Evolutionary conservation across 2,888 invertebrate genomes (phyloP).

Genomic region (Orthonychiurus folsomi): DNA sequence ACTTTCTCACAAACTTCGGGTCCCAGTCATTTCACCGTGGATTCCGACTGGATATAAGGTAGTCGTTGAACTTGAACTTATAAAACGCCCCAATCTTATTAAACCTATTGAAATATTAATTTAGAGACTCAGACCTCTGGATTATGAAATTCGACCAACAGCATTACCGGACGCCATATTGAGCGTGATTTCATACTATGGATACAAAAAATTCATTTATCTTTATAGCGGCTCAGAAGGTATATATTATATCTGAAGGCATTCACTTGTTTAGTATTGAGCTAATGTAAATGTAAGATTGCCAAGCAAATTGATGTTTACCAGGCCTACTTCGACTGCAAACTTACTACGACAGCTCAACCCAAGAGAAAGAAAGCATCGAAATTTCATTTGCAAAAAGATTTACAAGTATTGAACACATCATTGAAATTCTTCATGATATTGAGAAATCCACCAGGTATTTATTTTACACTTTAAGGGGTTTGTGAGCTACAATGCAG

Average conservation of each 20-base stretch:
- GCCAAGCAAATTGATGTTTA: too few relatives aligned
- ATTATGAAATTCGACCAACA: background rate
- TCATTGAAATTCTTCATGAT: background rate
- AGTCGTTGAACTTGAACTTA: too few relatives aligned
- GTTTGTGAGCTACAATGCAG: background rate
- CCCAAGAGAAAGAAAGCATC: background rate
- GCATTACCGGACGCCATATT: background rate
- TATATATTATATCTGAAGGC: too few relatives aligned
- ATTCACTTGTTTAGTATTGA: too few relatives aligned
- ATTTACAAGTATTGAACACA: background rate
- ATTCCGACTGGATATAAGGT: too few relatives aligned
- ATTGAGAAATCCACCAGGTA: background rate
- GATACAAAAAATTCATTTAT: background rate
- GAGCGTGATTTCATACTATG: background rate
- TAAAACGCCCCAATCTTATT: too few relatives aligned
- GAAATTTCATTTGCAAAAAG: background rate
- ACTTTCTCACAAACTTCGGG: too few relatives aligned
- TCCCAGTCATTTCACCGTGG: too few relatives aligned
- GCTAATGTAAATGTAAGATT: too few relatives aligned
- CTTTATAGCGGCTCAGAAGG: background rate
- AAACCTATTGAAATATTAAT: too few relatives aligned
- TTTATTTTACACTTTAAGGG: background rate
- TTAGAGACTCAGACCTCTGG: too few relatives aligned
- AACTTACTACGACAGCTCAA: background rate
- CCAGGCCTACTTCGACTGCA: background rate